phyloP scores from a whole-genome alignment of 2,797 vertebrate species.

The Telmatherina bonti region DNA sequence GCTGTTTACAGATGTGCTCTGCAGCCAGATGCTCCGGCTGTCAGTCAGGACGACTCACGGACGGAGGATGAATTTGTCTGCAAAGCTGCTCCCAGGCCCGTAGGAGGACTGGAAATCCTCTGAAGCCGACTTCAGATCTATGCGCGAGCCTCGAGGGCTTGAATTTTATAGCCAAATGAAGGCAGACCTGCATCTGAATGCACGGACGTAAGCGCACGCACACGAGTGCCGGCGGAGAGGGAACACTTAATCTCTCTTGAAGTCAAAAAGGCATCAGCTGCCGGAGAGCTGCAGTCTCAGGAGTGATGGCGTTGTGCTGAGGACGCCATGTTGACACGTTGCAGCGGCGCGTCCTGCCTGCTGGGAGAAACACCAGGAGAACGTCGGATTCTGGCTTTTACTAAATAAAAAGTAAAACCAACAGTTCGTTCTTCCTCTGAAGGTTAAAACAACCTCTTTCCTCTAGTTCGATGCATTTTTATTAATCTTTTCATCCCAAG shows the following conservation, averaged over 20 bases:
- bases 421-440: too few species aligned
- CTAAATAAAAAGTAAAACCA: too few species aligned
- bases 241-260: conserved; percentile 58
- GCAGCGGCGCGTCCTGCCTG: too few species aligned
- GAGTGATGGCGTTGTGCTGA: conserved; percentile 11
- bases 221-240: conserved; percentile 9
- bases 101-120: conserved; percentile 73
- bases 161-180: conserved; percentile 61
- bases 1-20: conserved; percentile 59
- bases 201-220: conserved; percentile 20
- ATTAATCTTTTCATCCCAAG: too few species aligned
- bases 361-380: too few species aligned
- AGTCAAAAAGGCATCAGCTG: conserved; percentile 51
- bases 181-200: conserved; percentile 19
- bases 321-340: conserved; percentile 1
- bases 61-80: conserved; percentile 70
- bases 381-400: too few species aligned
- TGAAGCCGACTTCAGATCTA: conserved; percentile 59
- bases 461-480: too few species aligned
- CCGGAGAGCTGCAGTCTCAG: conserved; percentile 12
- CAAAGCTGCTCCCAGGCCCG: conserved; percentile 67
- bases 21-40: conserved; percentile 55
- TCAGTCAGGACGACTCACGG: conserved; percentile 73
- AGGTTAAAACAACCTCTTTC: too few species aligned
- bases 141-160: conserved; percentile 43